Evolutionary conservation across 1,140 invertebrate genomes (phyloP), one percentile per base, ranked within the genome.

Genomic region (Drosophila bocki): DNA sequence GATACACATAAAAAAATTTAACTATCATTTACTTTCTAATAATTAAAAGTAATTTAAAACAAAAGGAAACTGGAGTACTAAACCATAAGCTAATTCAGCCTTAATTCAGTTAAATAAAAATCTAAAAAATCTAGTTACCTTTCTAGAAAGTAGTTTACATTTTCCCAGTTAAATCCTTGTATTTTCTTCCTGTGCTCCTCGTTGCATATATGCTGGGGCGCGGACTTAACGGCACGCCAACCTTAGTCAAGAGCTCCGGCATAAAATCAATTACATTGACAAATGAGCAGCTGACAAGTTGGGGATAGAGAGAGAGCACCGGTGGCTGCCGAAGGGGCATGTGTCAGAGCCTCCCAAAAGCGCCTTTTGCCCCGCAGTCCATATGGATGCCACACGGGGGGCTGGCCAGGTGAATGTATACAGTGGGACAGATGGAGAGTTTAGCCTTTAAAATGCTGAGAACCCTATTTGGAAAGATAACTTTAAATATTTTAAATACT

Each of bases 241-340:
- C 75, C 84, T 75, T 82, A 81, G 84, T 85, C 84, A 85, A 90
- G 81, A 88, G 85, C 82, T 70, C 78, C 76, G 78, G 81, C 85
- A 90, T 85, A 90, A 90, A 90, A 90, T 90, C 85, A 90, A 90
- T 90, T 90, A 90, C 85, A 90, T 85, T 90, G 85, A 90, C 85
- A 90, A 90, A 90, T 90, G 85, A 90, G 85, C 85, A 90, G 85
- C 78, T 85, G 85, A 90, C 85, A 90, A 85, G 85, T 70, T 58
- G 80, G 37, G 50, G 41, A 37, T 13, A 45, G 33, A 35, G 60
- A 37, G 3, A 45, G 17, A 26, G 60, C n/a, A 51, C 7, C 32
- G 54, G 17, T 19, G 35, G 26, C 11, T 56, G 57, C 32, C 32
- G 59, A 58, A 29, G 60, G 75, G 70, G 45, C 70, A 72, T 65